Evolutionary conservation across 1,140 invertebrate species (phyloP).

Genomic region (Bicyclus anynana): DNA sequence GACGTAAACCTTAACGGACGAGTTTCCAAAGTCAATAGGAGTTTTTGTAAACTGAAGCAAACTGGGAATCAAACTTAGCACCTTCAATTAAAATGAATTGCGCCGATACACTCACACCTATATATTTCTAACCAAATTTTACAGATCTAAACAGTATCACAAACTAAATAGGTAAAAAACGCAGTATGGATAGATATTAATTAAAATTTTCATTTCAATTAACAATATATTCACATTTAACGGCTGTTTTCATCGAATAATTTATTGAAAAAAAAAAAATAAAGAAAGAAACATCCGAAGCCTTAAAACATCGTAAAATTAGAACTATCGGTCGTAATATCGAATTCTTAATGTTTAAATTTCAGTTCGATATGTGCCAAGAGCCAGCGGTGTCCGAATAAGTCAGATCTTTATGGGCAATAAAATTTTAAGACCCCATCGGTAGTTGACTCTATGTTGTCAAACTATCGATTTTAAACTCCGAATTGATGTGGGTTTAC

Average conservation of each 20-base stretch:
- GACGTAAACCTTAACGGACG: no score
- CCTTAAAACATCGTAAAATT: conserved; percentile 62
- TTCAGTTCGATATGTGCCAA: conserved; percentile 48
- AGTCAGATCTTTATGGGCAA: conserved; percentile 60
- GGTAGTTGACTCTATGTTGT: conserved; percentile 62
- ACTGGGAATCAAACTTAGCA: no score
- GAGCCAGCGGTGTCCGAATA: conserved; percentile 47
- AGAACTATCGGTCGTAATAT: conserved; percentile 65
- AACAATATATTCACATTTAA: conserved; percentile 18
- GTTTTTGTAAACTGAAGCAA: no score
- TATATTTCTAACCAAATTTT: no score
- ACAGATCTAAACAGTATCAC: no score
- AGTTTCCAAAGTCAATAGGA: no score
- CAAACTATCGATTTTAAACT: conserved; percentile 56
- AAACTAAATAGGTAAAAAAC: background rate
- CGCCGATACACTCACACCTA: no score
- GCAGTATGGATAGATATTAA: background rate
- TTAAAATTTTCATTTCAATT: conserved; percentile 5
- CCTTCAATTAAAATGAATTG: no score
- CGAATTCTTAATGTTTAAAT: conserved; percentile 59
- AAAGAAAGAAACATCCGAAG: conserved; percentile 38
- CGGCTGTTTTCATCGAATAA: conserved; percentile 46
- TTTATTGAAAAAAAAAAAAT: conserved; percentile 35
- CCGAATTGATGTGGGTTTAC: conserved; percentile 36
- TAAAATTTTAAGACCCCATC: conserved; percentile 62